Conservation (phyloP, 2,888 invertebrate species). For the Chalcosyrphus nemorum region DNA sequence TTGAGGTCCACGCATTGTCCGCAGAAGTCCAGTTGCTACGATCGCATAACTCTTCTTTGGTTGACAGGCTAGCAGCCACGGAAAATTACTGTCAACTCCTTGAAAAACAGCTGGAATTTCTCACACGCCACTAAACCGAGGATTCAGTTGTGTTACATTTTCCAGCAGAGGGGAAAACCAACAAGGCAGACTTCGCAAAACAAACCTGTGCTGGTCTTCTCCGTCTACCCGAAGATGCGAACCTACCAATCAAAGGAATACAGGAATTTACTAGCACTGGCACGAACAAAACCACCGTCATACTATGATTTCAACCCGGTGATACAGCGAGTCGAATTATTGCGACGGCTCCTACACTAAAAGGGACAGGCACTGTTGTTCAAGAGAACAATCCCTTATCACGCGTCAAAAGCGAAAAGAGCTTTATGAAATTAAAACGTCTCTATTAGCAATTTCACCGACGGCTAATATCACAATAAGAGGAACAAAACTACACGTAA, state of each 20-base stretch:
- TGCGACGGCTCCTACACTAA: not conserved
- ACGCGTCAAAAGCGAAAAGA: not conserved
- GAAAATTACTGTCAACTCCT: too few relatives aligned
- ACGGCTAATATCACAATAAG: not conserved
- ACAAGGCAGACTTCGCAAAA: constrained; percentile 13
- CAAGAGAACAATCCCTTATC: not conserved
- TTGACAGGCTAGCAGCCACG: not conserved
- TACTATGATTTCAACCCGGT: not conserved
- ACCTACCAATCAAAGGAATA: not conserved
- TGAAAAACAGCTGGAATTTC: not conserved
- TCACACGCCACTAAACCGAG: not conserved
- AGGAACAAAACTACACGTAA: not conserved
- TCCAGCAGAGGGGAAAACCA: constrained; percentile 1
- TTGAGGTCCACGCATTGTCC: not conserved
- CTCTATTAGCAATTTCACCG: not conserved
- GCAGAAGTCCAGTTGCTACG: not conserved
- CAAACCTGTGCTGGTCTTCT: constrained; percentile 6
- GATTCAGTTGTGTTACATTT: constrained; percentile 11
- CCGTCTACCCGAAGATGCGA: not conserved
- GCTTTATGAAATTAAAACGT: not conserved
- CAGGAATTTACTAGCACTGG: not conserved
- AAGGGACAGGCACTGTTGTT: not conserved
- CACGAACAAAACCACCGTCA: not conserved
- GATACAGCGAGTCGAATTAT: not conserved
- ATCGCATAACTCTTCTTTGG: not conserved